Conservation (phyloP, 1,140 invertebrate genomes). For the Sarcophaga peregrina region DNA sequence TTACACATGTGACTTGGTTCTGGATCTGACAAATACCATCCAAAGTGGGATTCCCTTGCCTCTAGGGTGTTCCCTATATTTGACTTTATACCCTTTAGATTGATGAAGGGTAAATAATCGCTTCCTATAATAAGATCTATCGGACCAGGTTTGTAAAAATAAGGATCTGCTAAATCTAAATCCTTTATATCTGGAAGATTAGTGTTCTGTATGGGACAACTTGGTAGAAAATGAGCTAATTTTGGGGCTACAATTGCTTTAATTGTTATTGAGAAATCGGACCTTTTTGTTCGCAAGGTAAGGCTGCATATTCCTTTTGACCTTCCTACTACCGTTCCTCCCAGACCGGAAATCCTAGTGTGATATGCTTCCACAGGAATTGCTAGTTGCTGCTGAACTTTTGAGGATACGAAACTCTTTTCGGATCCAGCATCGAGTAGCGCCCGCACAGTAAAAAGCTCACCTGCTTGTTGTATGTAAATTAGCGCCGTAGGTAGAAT, state of each 20-base stretch:
- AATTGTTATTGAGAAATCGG: not conserved
- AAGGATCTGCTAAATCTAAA: slow-evolving; percentile 17
- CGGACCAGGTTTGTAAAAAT: not conserved
- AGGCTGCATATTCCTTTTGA: not conserved
- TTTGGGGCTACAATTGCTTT: not conserved
- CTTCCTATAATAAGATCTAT: slow-evolving; percentile 31
- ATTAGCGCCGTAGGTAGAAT: not conserved
- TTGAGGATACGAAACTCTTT: not conserved
- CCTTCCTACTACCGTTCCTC: slow-evolving; percentile 13
- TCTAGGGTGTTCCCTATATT: not conserved
- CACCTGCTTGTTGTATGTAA: not conserved
- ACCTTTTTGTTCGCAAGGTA: not conserved
- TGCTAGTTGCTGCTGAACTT: not conserved
- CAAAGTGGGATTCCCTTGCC: not conserved
- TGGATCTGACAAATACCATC: slow-evolving; percentile 1
- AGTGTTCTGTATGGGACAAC: not conserved
- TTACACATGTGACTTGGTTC: not conserved
- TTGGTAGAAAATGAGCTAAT: not conserved
- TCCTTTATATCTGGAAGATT: not conserved
- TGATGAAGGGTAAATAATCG: not conserved
- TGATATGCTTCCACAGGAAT: not conserved
- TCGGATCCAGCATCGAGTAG: slow-evolving; percentile 9
- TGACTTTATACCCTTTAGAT: not conserved
- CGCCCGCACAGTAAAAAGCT: not conserved
- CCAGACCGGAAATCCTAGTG: not conserved